phyloP scores from a whole-genome alignment of 2,888 invertebrate species.

The Andricus quercusramuli region DNA sequence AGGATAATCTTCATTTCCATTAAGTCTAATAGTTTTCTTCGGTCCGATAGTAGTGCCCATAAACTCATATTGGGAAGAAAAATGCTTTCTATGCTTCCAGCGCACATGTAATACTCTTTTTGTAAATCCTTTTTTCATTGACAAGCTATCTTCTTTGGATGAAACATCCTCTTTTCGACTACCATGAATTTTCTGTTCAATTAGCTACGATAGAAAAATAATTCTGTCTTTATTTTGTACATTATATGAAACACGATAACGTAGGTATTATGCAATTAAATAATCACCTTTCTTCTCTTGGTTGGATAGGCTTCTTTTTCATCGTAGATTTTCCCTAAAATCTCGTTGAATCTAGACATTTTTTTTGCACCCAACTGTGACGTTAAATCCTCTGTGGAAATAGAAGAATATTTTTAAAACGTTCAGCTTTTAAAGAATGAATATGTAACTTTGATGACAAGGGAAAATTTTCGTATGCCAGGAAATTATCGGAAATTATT shows the following conservation, averaged over 20 bases:
- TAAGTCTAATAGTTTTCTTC: background rate
- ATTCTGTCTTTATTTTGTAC: background rate
- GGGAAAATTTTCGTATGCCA: no score
- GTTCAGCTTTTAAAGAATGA: no score
- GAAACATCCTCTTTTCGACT: background rate
- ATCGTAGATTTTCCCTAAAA: background rate
- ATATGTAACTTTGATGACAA: no score
- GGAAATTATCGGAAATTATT: no score
- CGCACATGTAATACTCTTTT: background rate
- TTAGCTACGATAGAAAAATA: background rate
- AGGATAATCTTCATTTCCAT: conserved; percentile 12
- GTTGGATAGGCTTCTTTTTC: background rate
- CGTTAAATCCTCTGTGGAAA: background rate
- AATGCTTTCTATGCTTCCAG: background rate
- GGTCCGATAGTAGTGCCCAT: conserved; percentile 10
- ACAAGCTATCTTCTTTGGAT: background rate
- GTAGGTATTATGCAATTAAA: background rate
- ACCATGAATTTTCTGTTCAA: background rate
- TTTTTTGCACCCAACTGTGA: background rate
- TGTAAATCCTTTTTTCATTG: background rate
- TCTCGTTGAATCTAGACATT: background rate
- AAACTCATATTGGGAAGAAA: background rate
- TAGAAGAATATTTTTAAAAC: background rate
- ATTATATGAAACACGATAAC: background rate
- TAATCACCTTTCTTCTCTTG: background rate